A percentile compares a stretch with the other conserved stretches of the same genome.
phyloP scores from a whole-genome alignment of 2,797 vertebrate genomes.

The Zenarchopterus dispar region DNA sequence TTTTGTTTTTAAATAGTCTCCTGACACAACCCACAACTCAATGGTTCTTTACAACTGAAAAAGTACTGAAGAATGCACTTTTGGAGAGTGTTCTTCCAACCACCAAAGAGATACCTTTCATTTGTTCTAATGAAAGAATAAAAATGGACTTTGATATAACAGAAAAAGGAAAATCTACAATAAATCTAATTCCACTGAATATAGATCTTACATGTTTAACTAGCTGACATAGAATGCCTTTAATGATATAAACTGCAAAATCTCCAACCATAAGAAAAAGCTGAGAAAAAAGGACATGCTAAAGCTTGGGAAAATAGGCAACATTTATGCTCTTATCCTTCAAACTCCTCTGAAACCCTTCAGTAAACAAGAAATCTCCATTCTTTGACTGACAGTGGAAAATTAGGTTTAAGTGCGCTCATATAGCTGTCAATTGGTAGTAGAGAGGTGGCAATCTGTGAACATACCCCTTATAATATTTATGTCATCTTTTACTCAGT shows the following conservation, averaged over 20 bases:
- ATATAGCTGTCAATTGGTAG: conserved; percentile 2
- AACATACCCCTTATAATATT: conserved; percentile 21
- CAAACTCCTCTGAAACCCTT: conserved; percentile 5
- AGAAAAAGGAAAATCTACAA: too few relatives aligned
- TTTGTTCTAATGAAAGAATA: too few relatives aligned
- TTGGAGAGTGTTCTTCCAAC: too few relatives aligned
- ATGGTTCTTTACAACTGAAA: too few relatives aligned
- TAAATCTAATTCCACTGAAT: too few relatives aligned
- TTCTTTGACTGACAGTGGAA: background rate
- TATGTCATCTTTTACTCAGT: conserved; percentile 46
- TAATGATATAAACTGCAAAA: background rate
- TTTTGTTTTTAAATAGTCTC: too few relatives aligned
- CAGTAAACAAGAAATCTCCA: conserved; percentile 4
- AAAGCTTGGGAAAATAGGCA: background rate
- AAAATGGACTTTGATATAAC: too few relatives aligned
- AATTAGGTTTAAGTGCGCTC: conserved; percentile 3
- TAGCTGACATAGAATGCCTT: background rate
- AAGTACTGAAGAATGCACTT: too few relatives aligned
- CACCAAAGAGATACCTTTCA: too few relatives aligned
- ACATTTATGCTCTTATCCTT: conserved; percentile 4
- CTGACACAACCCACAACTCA: too few relatives aligned
- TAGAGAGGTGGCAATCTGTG: conserved; percentile 19
- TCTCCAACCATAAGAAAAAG: background rate
- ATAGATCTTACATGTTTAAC: too few relatives aligned
- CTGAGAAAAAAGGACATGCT: background rate